These are phyloP conservation scores for Dasysyrphus tricinctus DNA, from an alignment of 2,888 invertebrate genomes.

Conservation along the genomic window DNA sequence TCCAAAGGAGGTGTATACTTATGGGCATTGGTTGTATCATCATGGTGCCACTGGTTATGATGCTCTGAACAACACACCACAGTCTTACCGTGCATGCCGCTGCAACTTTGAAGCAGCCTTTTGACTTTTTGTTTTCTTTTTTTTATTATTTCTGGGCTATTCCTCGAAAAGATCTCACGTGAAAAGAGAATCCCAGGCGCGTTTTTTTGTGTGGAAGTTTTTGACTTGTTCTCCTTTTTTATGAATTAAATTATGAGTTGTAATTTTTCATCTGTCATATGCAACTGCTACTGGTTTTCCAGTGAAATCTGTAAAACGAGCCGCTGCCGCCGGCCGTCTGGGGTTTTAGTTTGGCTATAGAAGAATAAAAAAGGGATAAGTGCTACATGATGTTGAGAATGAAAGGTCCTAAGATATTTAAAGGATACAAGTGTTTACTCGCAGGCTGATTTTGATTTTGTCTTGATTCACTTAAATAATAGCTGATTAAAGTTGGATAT, in stretches of 20 bases:
- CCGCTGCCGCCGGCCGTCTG: background rate
- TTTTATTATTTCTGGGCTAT: slow-evolving; percentile 63
- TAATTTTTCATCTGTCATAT: slow-evolving; percentile 77
- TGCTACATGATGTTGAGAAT: slow-evolving; percentile 50
- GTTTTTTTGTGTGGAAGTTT: slow-evolving; percentile 17
- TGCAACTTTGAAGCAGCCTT: slow-evolving; percentile 23
- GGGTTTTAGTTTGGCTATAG: slow-evolving; percentile 15
- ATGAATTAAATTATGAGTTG: slow-evolving; percentile 76
- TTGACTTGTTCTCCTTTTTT: slow-evolving; percentile 27
- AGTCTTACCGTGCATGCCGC: background rate
- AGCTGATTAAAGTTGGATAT: slow-evolving; percentile 57
- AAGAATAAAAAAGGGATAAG: slow-evolving; percentile 44
- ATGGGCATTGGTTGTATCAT: slow-evolving; percentile 55
- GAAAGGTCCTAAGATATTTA: slow-evolving; percentile 46
- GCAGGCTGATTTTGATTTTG: slow-evolving; percentile 34
- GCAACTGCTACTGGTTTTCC: slow-evolving; percentile 77
- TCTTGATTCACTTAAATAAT: slow-evolving; percentile 49
- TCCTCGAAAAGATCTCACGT: slow-evolving; percentile 54
- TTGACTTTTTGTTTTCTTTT: slow-evolving; percentile 44
- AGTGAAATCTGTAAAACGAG: slow-evolving; percentile 71
- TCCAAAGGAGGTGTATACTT: slow-evolving; percentile 68
- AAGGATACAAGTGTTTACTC: slow-evolving; percentile 59
- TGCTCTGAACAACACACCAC: slow-evolving; percentile 30
- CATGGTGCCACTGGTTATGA: slow-evolving; percentile 35
- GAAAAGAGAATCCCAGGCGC: slow-evolving; percentile 60